Conservation (phyloP, 2,113 vertebrate species). For the Pimephales promelas region DNA sequence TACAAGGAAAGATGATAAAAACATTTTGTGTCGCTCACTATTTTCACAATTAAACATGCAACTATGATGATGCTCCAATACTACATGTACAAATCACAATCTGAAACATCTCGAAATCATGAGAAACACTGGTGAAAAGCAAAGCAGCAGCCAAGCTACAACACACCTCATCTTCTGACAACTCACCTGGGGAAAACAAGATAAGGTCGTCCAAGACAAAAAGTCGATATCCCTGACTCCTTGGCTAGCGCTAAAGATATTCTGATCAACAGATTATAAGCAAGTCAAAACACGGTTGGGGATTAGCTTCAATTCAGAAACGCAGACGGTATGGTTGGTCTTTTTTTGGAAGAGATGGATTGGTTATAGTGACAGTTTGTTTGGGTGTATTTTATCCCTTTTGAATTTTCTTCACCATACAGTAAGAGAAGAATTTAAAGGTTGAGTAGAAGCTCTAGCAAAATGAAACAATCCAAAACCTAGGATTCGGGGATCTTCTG, state of each 20-base stretch:
- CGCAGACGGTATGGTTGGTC: slow-evolving; percentile 51
- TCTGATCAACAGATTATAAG: slow-evolving; percentile 93
- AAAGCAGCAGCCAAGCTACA: slow-evolving; percentile 69
- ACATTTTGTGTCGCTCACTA: background rate
- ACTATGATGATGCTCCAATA: slow-evolving; percentile 10
- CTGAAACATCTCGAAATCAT: slow-evolving; percentile 44
- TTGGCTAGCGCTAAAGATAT: slow-evolving; percentile 98
- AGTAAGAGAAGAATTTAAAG: slow-evolving; percentile 36
- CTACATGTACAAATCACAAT: slow-evolving; percentile 21
- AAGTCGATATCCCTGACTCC: slow-evolving; percentile 95
- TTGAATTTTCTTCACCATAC: slow-evolving; percentile 18
- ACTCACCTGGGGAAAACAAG: slow-evolving; percentile 94
- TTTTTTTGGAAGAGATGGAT: slow-evolving; percentile 70
- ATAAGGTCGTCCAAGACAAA: slow-evolving; percentile 95
- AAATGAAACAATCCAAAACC: slow-evolving; percentile 1
- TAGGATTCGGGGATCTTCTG: background rate
- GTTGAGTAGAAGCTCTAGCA: slow-evolving; percentile 33
- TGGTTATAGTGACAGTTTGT: background rate
- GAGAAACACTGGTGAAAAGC: slow-evolving; percentile 60
- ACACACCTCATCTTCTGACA: slow-evolving; percentile 68
- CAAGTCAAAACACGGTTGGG: slow-evolving; percentile 87
- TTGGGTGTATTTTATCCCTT: slow-evolving; percentile 23
- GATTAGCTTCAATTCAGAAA: slow-evolving; percentile 59
- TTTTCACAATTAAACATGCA: slow-evolving; percentile 53
- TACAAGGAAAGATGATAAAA: background rate